Percentiles rank a stretch among this genome's conserved stretches.
Evolutionary conservation across 2,113 vertebrate genomes (phyloP).

Genomic region (Prietella phreatophila): DNA sequence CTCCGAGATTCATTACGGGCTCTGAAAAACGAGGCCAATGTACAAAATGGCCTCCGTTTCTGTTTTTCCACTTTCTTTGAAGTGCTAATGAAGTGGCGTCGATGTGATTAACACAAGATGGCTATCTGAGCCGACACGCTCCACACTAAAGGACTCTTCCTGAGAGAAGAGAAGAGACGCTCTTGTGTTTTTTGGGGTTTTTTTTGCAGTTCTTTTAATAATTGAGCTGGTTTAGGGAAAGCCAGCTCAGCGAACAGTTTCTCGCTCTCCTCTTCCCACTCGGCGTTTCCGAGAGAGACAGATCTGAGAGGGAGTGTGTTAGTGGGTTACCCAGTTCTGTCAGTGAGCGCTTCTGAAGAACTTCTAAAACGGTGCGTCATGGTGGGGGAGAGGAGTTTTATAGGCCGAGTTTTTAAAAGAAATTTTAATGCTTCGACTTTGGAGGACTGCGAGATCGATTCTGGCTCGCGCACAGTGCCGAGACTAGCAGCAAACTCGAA

Average conservation of each 20-base stretch:
- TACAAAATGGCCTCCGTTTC: conserved; percentile 50
- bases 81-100: conserved; percentile 51
- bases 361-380: conserved; percentile 42
- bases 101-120: conserved; percentile 47
- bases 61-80: conserved; percentile 50
- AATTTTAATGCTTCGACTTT: not conserved
- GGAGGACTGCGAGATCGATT: not conserved
- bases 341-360: conserved; percentile 19
- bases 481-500: not conserved
- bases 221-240: conserved; percentile 63
- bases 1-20: conserved; percentile 53
- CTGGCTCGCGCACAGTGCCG: not conserved
- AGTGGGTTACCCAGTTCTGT: conserved; percentile 58
- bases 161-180: no score
- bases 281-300: conserved; percentile 27
- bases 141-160: not conserved
- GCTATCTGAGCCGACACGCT: conserved; percentile 36
- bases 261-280: conserved; percentile 6
- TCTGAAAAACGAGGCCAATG: conserved; percentile 47
- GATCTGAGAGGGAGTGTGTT: conserved; percentile 48
- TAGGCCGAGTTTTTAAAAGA: not conserved
- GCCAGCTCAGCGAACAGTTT: conserved; percentile 51
- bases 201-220: conserved; percentile 50
- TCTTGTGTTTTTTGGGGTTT: not conserved
- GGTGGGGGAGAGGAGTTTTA: not conserved